Evolutionary conservation across 2,888 invertebrate genomes (phyloP).

Genomic region (Cephus sareptanus): DNA sequence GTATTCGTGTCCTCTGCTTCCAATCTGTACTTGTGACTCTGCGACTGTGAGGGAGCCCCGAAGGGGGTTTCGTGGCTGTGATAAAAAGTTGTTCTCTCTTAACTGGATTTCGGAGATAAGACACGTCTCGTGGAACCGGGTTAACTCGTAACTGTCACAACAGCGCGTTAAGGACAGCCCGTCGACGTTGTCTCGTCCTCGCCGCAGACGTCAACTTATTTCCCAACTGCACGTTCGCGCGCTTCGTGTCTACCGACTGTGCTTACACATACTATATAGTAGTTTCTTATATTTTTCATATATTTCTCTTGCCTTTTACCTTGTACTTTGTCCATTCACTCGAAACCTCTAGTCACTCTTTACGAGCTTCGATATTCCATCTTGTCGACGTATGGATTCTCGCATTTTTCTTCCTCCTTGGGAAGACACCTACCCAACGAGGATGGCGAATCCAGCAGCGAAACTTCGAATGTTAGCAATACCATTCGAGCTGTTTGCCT

Average conservation of each 20-base stretch:
- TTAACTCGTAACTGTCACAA: neutral
- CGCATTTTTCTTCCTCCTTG: neutral
- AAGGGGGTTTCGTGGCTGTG: neutral
- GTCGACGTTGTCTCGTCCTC: neutral
- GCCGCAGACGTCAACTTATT: neutral
- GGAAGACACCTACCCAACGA: neutral
- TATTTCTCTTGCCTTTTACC: no score
- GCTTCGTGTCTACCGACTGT: neutral
- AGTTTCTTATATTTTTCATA: no score
- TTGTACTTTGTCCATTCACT: neutral
- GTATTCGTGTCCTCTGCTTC: neutral
- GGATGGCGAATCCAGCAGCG: neutral
- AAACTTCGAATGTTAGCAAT: neutral
- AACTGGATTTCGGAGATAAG: neutral
- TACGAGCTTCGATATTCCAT: neutral
- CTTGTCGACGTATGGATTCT: neutral
- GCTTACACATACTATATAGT: neutral
- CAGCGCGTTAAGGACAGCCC: neutral
- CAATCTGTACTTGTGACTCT: neutral
- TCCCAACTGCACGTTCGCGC: neutral
- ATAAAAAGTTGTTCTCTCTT: neutral
- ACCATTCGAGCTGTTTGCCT: neutral
- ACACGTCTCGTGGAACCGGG: neutral
- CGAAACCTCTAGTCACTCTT: neutral
- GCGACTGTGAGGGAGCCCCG: neutral